Evolutionary conservation across 2,888 invertebrate species (phyloP).

Genomic region (Punctoribates punctum): DNA sequence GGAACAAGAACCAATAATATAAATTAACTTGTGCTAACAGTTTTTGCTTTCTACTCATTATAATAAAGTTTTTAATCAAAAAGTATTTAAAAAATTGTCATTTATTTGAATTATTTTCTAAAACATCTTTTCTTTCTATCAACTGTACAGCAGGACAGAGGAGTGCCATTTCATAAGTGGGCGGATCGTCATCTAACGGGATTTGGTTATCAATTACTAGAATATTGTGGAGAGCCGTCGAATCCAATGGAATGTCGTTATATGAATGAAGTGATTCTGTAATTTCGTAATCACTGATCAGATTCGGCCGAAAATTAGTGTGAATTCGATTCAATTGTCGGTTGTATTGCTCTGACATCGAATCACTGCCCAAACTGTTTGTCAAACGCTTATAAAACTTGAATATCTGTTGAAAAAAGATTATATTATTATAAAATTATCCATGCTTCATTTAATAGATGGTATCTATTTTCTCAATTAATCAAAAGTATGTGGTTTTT

Average conservation of each 20-base stretch:
- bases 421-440: background rate
- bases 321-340: background rate
- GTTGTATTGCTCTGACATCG: background rate
- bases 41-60: too few relatives aligned
- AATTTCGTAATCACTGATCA: too few relatives aligned
- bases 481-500: background rate
- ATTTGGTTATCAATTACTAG: background rate
- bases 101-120: background rate
- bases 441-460: too few relatives aligned
- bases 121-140: background rate
- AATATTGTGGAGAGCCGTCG: background rate
- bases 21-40: too few relatives aligned
- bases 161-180: conserved; percentile 42
- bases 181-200: conserved; percentile 36
- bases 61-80: too few relatives aligned
- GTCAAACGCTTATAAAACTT: background rate
- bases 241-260: too few relatives aligned
- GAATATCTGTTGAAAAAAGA: background rate
- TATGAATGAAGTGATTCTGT: too few relatives aligned
- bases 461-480: background rate
- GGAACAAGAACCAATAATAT: too few relatives aligned
- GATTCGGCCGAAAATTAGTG: background rate
- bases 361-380: background rate
- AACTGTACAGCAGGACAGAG: conserved; percentile 35
- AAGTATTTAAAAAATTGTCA: too few relatives aligned